Base-by-base conservation (phyloP, 1,140 invertebrate species). In the Drosophila varians region DNA sequence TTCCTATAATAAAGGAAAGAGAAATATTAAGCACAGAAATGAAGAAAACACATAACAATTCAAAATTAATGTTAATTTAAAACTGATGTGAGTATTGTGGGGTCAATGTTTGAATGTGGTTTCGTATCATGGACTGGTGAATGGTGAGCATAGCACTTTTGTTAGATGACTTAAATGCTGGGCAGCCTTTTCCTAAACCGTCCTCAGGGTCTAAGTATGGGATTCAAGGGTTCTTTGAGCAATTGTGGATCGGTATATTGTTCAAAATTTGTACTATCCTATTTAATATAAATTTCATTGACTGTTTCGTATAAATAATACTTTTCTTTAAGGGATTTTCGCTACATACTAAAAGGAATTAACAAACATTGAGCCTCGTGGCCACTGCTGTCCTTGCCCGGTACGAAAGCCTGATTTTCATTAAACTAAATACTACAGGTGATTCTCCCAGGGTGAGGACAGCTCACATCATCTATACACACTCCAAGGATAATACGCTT, bases 181-280 rank as follows among this genome's bases (percentile, higher is more conserved):
- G 73, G 51, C 68, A 76, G 77, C 69, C 72, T 80, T 86, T 86
- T 23, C 48, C 69, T 48, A 45, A 60, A 71, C 34, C 47, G 48
- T 73, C 48, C 48, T 47, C 34, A 47, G 26, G 48, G 19, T 71
- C 54, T 38, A 2, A 21, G 40, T 66, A 19, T 57, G 36, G 52
- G 45, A 4, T 52, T 25, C 7, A 9, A 25, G 55, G 31, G 28
- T 57, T 56, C 53, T 54, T 86, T 86, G 72, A 84, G 79, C 79
- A 84, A 83, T 83, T 61, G 53, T 55, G 70, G 69, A 53, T 65
- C 61, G 57, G 74, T 83, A 83, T 83, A 77, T 68, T 73, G 56
- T 75, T 87, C 26, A 82, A 86, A 77, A 86, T 86, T 86, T 86
- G 77, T 86, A 86, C 82, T 86, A 86, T 69, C 66, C 82, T 86